Evolutionary conservation across 1,140 invertebrate genomes (phyloP), one percentile per base, ranked within the genome.

Genomic region (Monochamus saltuarius): DNA sequence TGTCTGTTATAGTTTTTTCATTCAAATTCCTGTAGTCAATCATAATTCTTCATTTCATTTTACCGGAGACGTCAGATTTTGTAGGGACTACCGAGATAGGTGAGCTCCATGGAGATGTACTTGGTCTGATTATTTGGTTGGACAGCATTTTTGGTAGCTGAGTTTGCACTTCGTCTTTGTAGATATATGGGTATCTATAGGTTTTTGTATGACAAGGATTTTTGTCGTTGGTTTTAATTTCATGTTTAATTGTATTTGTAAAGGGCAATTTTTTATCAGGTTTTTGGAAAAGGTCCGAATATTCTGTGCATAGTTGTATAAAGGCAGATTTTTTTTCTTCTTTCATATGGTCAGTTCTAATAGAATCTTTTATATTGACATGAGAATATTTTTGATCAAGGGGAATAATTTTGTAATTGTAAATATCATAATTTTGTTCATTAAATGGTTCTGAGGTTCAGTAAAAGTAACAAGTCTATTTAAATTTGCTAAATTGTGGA

Each of bases 391-490:
- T 1, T 54, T 39, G 8, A 35, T 39, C 7, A 39, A n/a, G n/a
- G n/a, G n/a, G 51, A 54, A 39, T 54, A 29, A n/a, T n/a, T n/a
- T n/a, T n/a, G 40, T 13, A 16, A 54, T 39, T 17, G 37, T 35
- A 16, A 37, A 39, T 3, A 19, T n/a, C 40, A 19, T 38, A 54
- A 29, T 10, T 39, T n/a, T 54, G 11, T 8, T 40, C 29, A 39
- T n/a, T 54, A n/a, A 54, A 39, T 1, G 51, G 14, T n/a, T 39
- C 37, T 54, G 40, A 40, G 8, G 51, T 54, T 9, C 36, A 17
- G 38, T 54, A 39, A 39, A 54, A 38, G 22, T 3, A 29, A 29
- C 22, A 3, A 29, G 6, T 29, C 22, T 29, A 6, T 29, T 2
- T 29, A 2, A 29, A 29, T 29, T 29, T 29, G 22, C 2, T 6